Percentiles rank a stretch among this genome's conserved stretches.
These are phyloP conservation scores for Rhodophaea formosa DNA, from an alignment of 2,888 invertebrate species.

Conservation along the genomic window DNA sequence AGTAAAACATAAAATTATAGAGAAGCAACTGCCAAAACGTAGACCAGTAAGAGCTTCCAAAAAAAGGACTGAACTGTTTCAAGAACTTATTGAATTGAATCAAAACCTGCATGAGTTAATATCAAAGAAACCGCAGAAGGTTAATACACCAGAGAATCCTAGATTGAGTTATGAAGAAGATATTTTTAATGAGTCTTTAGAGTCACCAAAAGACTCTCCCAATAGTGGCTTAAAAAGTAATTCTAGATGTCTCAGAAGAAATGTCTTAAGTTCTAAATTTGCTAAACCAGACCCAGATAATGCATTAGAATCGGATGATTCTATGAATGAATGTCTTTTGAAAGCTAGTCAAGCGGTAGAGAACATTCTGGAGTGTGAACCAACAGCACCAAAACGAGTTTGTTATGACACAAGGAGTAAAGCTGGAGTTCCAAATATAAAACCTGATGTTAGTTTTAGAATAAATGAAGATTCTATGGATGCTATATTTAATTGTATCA, in stretches of 20 bases:
- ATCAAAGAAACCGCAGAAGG: constrained; percentile 44
- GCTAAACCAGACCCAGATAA: constrained; percentile 58
- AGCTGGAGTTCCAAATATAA: constrained; percentile 30
- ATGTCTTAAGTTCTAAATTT: constrained; percentile 71
- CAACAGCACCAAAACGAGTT: constrained; percentile 43
- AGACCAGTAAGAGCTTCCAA: constrained; percentile 50
- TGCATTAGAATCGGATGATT: constrained; percentile 74
- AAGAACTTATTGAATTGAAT: constrained; percentile 70
- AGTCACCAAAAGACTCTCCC: constrained; percentile 47
- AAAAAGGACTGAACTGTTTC: constrained; percentile 62
- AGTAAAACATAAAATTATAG: constrained; percentile 49
- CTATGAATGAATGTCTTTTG: constrained; percentile 74
- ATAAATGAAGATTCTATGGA: constrained; percentile 69
- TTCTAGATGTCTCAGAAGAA: constrained; percentile 61
- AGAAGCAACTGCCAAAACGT: constrained; percentile 57
- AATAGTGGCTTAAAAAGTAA: constrained; percentile 54
- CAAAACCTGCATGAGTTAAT: constrained; percentile 66
- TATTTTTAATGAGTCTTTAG: constrained; percentile 59
- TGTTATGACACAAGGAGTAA: constrained; percentile 37
- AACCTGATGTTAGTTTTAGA: constrained; percentile 44
- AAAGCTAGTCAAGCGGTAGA: constrained; percentile 75
- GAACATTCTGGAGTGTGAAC: constrained; percentile 48
- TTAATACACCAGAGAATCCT: constrained; percentile 37
- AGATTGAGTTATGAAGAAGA: constrained; percentile 67
- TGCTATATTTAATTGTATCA: constrained; percentile 61